Evolutionary conservation across 2,888 invertebrate genomes (phyloP).

Genomic region (Tipula lateralis): DNA sequence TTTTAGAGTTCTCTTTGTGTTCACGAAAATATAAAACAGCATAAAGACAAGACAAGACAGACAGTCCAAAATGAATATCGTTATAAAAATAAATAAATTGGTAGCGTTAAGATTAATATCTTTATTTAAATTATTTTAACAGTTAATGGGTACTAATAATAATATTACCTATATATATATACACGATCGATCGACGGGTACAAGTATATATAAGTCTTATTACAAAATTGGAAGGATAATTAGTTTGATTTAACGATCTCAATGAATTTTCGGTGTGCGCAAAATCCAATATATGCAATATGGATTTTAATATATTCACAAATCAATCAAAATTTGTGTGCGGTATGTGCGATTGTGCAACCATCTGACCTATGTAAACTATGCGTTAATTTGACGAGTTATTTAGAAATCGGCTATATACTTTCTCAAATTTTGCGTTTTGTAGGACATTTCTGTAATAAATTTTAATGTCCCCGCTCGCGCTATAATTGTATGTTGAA

Average conservation of each 20-base stretch:
- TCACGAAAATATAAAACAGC: neutral
- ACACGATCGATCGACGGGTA: neutral
- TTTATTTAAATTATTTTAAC: slow-evolving; percentile 24
- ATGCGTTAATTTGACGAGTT: neutral
- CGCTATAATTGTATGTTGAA: neutral
- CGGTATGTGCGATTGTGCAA: neutral
- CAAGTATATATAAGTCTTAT: neutral
- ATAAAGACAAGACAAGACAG: neutral
- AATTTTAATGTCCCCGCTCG: neutral
- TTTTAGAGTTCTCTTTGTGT: neutral
- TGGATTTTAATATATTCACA: slow-evolving; percentile 24
- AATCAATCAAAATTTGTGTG: neutral
- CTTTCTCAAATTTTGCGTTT: neutral
- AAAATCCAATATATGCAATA: neutral
- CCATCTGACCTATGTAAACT: neutral
- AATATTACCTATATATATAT: slow-evolving; percentile 12
- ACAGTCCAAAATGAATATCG: neutral
- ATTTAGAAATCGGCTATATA: neutral
- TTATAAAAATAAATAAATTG: slow-evolving; percentile 24
- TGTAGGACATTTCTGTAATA: neutral
- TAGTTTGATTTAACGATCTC: slow-evolving; percentile 24
- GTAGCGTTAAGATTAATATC: slow-evolving; percentile 24
- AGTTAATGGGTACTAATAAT: neutral
- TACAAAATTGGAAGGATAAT: slow-evolving; percentile 24
- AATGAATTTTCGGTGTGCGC: slow-evolving; percentile 3